A percentile compares a stretch with the other conserved stretches of the same genome.
phyloP scores from a whole-genome alignment of 2,797 vertebrate species.

The Cirrhinus molitorella region DNA sequence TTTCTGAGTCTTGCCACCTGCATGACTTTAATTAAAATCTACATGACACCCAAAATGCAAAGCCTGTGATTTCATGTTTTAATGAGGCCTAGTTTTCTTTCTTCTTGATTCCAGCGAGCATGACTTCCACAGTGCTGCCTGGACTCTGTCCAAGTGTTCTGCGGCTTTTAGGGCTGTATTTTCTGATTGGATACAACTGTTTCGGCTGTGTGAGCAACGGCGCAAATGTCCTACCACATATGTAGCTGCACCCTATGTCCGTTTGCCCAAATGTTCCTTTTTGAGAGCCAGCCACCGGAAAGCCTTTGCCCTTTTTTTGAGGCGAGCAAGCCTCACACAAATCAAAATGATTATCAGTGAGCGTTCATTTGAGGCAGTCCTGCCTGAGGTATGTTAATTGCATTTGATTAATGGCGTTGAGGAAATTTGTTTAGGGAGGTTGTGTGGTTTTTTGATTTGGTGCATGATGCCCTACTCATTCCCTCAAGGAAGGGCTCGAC shows the following conservation, averaged over 20 bases:
- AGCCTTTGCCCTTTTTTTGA: slow-evolving; percentile 20
- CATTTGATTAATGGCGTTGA: slow-evolving; percentile 20
- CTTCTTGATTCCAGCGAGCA: slow-evolving; percentile 27
- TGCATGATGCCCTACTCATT: background rate
- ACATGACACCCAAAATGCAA: slow-evolving; percentile 58
- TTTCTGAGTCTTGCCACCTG: slow-evolving; percentile 51
- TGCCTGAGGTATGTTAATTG: slow-evolving; percentile 22
- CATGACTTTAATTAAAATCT: slow-evolving; percentile 75
- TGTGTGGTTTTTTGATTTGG: slow-evolving; percentile 27
- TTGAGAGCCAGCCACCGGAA: background rate
- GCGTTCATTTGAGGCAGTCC: background rate
- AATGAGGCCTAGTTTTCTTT: slow-evolving; percentile 45
- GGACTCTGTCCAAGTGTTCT: slow-evolving; percentile 40
- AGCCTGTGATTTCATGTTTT: slow-evolving; percentile 36
- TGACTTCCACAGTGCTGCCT: slow-evolving; percentile 27
- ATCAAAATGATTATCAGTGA: slow-evolving; percentile 23
- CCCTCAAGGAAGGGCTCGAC: slow-evolving; percentile 7
- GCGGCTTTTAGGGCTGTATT: slow-evolving; percentile 31
- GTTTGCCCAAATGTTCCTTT: background rate
- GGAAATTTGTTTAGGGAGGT: slow-evolving; percentile 21
- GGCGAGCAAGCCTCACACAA: slow-evolving; percentile 4
- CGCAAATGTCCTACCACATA: background rate
- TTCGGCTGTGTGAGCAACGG: slow-evolving; percentile 10
- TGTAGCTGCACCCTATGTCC: background rate
- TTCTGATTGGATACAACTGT: slow-evolving; percentile 43